Percentiles rank a stretch among this genome's conserved stretches.
Conservation (phyloP, 2,113 vertebrate species). For the Macquaria ambigua region DNA sequence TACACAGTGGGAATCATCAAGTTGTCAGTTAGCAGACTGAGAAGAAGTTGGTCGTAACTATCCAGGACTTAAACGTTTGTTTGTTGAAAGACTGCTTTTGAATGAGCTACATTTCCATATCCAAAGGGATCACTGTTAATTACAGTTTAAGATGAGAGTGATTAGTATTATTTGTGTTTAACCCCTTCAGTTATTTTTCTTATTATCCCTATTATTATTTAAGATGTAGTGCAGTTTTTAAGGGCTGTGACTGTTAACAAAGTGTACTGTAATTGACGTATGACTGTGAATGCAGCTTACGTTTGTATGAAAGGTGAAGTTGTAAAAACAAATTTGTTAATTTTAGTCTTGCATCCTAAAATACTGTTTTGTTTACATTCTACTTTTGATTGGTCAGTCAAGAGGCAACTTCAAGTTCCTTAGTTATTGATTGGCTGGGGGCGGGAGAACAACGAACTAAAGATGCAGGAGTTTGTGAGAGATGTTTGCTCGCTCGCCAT, state of each 20-base stretch:
- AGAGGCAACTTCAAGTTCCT: not conserved
- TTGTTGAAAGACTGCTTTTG: not conserved
- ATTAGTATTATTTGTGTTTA: not conserved
- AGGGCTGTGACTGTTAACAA: not conserved
- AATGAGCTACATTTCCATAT: not conserved
- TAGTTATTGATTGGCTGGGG: not conserved
- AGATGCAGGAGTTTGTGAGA: too few species aligned
- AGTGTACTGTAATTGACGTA: not conserved
- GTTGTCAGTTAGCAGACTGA: not conserved
- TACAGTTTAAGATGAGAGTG: not conserved
- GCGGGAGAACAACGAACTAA: not conserved
- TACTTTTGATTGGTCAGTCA: not conserved
- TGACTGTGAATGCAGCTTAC: not conserved
- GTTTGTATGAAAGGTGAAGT: not conserved
- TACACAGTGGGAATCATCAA: not conserved
- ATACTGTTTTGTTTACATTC: not conserved
- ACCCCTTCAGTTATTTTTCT: not conserved
- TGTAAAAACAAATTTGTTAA: too few species aligned
- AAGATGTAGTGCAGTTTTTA: not conserved
- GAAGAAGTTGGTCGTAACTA: not conserved
- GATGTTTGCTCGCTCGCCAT: too few species aligned
- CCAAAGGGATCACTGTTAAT: not conserved
- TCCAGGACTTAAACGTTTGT: not conserved
- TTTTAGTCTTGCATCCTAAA: too few species aligned
- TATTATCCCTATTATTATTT: not conserved